These are phyloP conservation scores for Drosophila triauraria DNA, from an alignment of 1,140 invertebrate genomes.

Conservation along the genomic window DNA sequence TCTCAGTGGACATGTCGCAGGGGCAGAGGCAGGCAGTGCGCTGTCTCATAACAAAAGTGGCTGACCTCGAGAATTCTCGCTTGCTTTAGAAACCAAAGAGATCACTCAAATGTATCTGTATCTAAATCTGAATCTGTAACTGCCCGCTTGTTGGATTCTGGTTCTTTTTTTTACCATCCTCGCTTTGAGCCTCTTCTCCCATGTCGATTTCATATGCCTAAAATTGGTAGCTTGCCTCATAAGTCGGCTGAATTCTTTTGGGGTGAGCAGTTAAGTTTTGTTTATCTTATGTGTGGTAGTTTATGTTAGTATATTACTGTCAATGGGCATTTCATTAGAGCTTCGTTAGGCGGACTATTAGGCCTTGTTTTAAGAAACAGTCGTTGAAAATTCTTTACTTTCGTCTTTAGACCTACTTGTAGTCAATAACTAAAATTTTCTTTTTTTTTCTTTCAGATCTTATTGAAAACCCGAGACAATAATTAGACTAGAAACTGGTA, in stretches of 20 bases:
- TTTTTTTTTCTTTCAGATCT: slow-evolving; percentile 44
- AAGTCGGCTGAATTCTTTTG: slow-evolving; percentile 46
- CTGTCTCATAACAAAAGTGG: slow-evolving; percentile 61
- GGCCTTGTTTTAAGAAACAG: not conserved
- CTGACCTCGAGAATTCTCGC: slow-evolving; percentile 73
- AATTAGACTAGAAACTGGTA: slow-evolving; percentile 51
- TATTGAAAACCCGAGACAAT: slow-evolving; percentile 53
- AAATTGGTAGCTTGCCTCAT: slow-evolving; percentile 63
- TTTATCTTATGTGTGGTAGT: slow-evolving; percentile 32
- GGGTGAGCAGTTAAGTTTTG: slow-evolving; percentile 27
- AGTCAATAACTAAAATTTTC: not conserved
- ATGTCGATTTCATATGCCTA: slow-evolving; percentile 50
- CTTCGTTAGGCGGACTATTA: slow-evolving; percentile 17
- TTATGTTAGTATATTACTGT: slow-evolving; percentile 17
- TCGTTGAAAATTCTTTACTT: not conserved
- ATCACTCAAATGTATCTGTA: slow-evolving; percentile 64
- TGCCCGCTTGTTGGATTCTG: slow-evolving; percentile 11
- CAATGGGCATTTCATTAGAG: slow-evolving; percentile 41
- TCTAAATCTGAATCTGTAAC: slow-evolving; percentile 26
- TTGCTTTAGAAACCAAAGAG: slow-evolving; percentile 42
- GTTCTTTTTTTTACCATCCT: slow-evolving; percentile 16
- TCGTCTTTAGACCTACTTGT: not conserved
- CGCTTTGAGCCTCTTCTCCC: slow-evolving; percentile 38
- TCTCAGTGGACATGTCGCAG: not conserved
- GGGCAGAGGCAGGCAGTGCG: slow-evolving; percentile 16